phyloP scores from a whole-genome alignment of 2,113 vertebrate genomes.

The Rattus rattus region DNA sequence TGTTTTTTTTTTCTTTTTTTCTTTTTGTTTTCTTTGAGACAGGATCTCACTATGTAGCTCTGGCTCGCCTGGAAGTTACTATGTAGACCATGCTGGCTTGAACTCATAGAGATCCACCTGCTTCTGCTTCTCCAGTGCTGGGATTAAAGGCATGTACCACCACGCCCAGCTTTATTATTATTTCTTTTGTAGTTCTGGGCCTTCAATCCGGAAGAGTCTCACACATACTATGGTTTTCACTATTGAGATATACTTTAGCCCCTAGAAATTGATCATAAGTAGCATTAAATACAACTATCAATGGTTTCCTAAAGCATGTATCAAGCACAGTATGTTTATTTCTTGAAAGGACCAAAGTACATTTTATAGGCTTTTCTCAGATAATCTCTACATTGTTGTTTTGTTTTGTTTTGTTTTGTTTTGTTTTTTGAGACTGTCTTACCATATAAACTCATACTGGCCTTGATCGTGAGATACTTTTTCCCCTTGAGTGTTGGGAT shows the following conservation, averaged over 20 bases:
- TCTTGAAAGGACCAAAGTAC: constrained; percentile 34
- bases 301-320: constrained; percentile 4
- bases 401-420: background rate
- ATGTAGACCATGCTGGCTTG: background rate
- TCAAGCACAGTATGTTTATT: constrained; percentile 15
- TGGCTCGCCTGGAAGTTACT: background rate
- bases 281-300: constrained; percentile 22
- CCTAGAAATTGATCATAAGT: constrained; percentile 38
- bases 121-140: background rate
- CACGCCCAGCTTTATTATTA: background rate
- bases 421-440: background rate
- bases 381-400: constrained; percentile 3
- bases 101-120: background rate
- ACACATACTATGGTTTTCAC: background rate
- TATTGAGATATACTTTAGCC: background rate
- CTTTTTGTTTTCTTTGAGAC: background rate
- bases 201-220: background rate
- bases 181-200: background rate
- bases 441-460: background rate
- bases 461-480: background rate
- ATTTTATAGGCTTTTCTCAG: constrained; percentile 52
- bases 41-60: background rate
- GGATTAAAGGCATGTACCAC: background rate
- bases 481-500: background rate
- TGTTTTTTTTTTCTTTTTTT: too few species aligned